Percentiles rank a stretch among this genome's conserved stretches.
phyloP scores from a whole-genome alignment of 2,113 vertebrate genomes.

The Serinus canaria region DNA sequence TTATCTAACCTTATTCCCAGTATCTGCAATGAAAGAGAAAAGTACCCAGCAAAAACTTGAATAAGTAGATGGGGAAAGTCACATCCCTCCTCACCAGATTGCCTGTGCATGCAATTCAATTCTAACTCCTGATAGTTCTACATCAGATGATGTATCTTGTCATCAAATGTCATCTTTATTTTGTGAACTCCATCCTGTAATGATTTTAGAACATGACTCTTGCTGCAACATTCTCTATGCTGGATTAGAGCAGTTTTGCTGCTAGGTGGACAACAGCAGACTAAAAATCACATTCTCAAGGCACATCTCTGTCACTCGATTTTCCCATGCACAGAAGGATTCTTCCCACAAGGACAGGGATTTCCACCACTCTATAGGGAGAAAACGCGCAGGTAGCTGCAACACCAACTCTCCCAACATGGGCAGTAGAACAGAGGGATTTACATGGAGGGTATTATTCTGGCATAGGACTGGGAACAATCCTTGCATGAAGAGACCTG shows the following conservation, averaged over 20 bases:
- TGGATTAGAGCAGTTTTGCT: not conserved
- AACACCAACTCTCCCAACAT: not conserved
- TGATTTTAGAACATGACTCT: fast-evolving
- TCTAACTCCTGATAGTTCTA: not conserved
- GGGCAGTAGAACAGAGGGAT: not conserved
- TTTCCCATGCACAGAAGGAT: fast-evolving
- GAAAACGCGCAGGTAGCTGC: not conserved
- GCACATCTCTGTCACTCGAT: not conserved
- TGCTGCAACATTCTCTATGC: not conserved
- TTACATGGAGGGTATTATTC: not conserved
- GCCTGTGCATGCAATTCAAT: not conserved
- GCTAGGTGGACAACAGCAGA: not conserved
- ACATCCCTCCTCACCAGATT: not conserved
- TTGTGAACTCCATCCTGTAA: not conserved
- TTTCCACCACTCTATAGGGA: not conserved
- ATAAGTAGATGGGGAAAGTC: not conserved
- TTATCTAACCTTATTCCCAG: not conserved
- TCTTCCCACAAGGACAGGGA: not conserved
- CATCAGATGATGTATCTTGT: not conserved
- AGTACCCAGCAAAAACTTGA: not conserved
- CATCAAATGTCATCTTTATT: not conserved
- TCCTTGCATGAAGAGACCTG: not conserved
- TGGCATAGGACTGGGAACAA: not conserved
- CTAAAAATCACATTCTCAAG: not conserved
- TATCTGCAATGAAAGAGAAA: not conserved